Percentiles rank a stretch among this genome's conserved stretches.
Conservation (phyloP, 2,888 invertebrate species). For the Pteria penguin region DNA sequence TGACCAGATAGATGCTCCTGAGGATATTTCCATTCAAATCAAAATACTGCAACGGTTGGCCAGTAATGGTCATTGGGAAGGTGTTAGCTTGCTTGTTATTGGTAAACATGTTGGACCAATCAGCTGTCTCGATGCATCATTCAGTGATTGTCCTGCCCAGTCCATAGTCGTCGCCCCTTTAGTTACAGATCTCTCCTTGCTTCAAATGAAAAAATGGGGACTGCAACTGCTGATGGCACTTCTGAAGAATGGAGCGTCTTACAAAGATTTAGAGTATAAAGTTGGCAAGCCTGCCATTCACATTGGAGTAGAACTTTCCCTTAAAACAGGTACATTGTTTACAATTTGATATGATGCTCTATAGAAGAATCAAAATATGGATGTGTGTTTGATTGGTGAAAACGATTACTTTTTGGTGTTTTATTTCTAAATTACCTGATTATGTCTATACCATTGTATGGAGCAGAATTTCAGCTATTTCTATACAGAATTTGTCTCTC, state of each 20-base stretch:
- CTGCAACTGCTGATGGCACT: slow-evolving; percentile 25
- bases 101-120: slow-evolving; percentile 21
- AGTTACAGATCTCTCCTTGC: neutral
- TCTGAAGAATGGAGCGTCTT: slow-evolving; percentile 34
- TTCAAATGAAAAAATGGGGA: slow-evolving; percentile 31
- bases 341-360: too few relatives aligned
- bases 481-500: too few relatives aligned
- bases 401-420: too few relatives aligned
- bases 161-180: slow-evolving; percentile 27
- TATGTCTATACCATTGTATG: too few relatives aligned
- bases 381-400: too few relatives aligned
- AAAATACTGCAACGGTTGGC: slow-evolving; percentile 29
- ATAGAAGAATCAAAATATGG: too few relatives aligned
- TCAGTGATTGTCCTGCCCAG: slow-evolving; percentile 1
- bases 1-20: neutral
- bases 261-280: slow-evolving; percentile 16
- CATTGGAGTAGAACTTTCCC: slow-evolving; percentile 29
- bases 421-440: too few relatives aligned
- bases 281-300: slow-evolving; percentile 31
- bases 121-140: slow-evolving; percentile 4
- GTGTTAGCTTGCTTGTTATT: slow-evolving; percentile 29
- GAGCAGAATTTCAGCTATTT: too few relatives aligned
- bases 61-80: slow-evolving; percentile 36
- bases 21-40: neutral
- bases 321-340: slow-evolving; percentile 38